Evolutionary conservation across 2,888 invertebrate genomes (phyloP), one percentile per base, ranked within the genome.

Genomic region (Sialis lutaria): DNA sequence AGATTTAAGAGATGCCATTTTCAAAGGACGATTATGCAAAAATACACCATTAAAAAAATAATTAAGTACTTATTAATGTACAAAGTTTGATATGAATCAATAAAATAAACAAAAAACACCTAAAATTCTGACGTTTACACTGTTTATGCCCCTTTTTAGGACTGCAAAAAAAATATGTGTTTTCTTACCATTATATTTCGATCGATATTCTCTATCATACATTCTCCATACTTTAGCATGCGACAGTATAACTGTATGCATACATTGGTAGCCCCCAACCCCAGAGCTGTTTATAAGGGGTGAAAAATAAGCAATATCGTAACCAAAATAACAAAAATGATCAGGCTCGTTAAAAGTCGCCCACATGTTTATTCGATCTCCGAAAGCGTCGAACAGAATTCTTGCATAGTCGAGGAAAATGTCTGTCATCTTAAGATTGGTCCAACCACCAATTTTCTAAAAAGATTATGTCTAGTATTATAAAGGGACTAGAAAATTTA

Each of bases 311-410:
- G 63, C 68, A 49, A 45, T 44, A 0, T 56, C 60, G 51, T 74
- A 75, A 0, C 71, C 72, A 39, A 39, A 39, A 7, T 60, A 57
- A 51, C 72, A 72, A 55, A 70, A 65, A 0, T 68, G 60, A 1
- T 59, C 57, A 0, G 79, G 78, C 59, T 81, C 80, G 59, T 82
- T 82, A 55, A 80, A 69, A 0, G 82, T 80, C 1, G 75, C 60
- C 77, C 80, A 81, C 35, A 35, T n/a, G 57, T 67, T 63, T 0
- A 75, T 70, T 46, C 65, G 60, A 41, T 67, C 60, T 0, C 72
- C 74, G 44, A 73, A 72, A n/a, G 63, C 52, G 41, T 63, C 56
- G 50, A 73, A 73, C 7, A 70, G 60, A 33, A 79, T 63, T 54
- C 65, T 64, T 0, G 79, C 77, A 49, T 75, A 79, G 52, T 75